Base-by-base conservation (phyloP, 2,888 invertebrate genomes). In the Rosalia funebris region DNA sequence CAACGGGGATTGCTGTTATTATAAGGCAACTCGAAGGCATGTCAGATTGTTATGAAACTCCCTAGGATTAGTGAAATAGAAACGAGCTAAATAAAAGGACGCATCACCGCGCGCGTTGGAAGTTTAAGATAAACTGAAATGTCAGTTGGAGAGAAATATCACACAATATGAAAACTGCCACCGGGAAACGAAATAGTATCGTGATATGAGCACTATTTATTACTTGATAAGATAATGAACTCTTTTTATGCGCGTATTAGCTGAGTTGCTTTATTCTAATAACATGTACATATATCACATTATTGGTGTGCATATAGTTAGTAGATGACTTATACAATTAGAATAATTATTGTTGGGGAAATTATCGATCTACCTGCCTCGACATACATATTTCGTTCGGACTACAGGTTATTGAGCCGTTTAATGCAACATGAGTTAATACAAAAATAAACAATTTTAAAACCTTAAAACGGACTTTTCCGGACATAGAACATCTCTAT, bases 111-210 rank as follows among this genome's bases (percentile, higher is more conserved):
- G 15, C 45, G 39, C 61, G 53, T 5, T 32, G 63, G 48, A 55
- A 19, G 65, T 60, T 60, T 17, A 41, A 14, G 54, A 50, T 46
- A 55, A 57, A 65, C 65, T 65, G 54, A 60, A 60, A 62, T 39
- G 45, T 45, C 45, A 45, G n/a, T 45, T 9, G 25, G 31, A 45
- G 45, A 45, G 31, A 45, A 14, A 15, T 25, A 11, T 14, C 14
- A 2, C n/a, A n/a, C 45, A 31, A n/a, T 44, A 11, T 34, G 34
- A 34, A 34, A 11, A n/a, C 12, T 44, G n/a, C n/a, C 17, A 10
- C 17, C 20, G n/a, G 44, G 19, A 44, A 44, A 19, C 19, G 19
- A 17, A 19, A 19, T 19, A 10, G 4, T n/a, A 31, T n/a, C 10
- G n/a, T 25, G 15, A 14, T 45, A 45, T 1, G 14, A 31, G 25